phyloP scores from a whole-genome alignment of 2,888 invertebrate genomes.

The Unio pictorum region DNA sequence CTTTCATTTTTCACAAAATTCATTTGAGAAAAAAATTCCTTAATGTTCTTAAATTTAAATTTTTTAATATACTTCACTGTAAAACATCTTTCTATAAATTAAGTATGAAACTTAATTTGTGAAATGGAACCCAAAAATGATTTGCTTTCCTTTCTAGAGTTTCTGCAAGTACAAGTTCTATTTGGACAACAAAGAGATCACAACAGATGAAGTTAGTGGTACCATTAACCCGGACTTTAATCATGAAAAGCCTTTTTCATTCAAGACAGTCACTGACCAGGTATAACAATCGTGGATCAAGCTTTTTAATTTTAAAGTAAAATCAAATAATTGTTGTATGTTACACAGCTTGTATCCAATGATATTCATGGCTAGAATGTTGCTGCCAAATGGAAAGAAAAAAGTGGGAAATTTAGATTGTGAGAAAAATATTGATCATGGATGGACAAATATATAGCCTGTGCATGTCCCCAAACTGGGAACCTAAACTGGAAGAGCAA shows the following conservation, averaged over 20 bases:
- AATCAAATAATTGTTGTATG: too few species aligned
- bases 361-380: too few species aligned
- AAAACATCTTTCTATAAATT: background rate
- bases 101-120: background rate
- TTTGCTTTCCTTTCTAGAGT: constrained; percentile 60
- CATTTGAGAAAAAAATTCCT: background rate
- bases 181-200: constrained; percentile 70
- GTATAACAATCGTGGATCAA: constrained; percentile 43
- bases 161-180: constrained; percentile 74
- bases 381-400: too few species aligned
- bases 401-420: too few species aligned
- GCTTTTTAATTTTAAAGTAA: too few species aligned
- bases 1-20: too few species aligned
- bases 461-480: too few species aligned
- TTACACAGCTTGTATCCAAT: too few species aligned
- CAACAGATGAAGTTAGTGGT: constrained; percentile 67
- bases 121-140: background rate
- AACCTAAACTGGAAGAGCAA: too few species aligned
- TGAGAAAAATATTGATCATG: too few species aligned
- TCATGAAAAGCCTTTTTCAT: constrained; percentile 72
- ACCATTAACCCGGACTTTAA: constrained; percentile 73
- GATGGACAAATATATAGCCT: too few species aligned
- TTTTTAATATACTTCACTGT: background rate
- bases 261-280: constrained; percentile 72
- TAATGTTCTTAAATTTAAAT: background rate